These are phyloP conservation scores for Nemotelus pantherinus DNA, from an alignment of 2,888 invertebrate species.

Conservation along the genomic window DNA sequence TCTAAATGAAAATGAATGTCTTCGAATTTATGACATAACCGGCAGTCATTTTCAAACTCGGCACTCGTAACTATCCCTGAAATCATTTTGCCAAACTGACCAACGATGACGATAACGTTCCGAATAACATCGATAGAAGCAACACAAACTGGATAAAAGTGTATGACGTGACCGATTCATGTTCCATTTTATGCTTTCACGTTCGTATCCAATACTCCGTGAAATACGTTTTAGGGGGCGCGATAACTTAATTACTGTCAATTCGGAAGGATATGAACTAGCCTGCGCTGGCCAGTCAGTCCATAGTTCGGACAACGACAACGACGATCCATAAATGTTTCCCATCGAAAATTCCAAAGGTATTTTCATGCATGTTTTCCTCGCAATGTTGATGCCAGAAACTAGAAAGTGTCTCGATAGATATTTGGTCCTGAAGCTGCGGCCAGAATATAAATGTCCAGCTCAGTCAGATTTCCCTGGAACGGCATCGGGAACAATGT, in stretches of 20 bases:
- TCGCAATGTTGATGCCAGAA: not conserved
- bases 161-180: constrained; percentile 36
- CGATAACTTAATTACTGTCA: constrained; percentile 47
- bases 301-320: not conserved
- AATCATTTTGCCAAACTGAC: constrained; percentile 2
- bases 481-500: no score
- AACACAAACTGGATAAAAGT: not conserved
- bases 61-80: not conserved
- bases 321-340: not conserved
- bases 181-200: constrained; percentile 39
- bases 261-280: constrained; percentile 40
- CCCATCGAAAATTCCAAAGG: constrained; percentile 20
- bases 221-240: constrained; percentile 43
- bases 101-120: not conserved
- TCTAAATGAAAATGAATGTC: not conserved
- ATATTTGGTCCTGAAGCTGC: not conserved
- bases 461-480: no score
- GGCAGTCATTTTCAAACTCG: not conserved
- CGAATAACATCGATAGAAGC: not conserved
- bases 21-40: not conserved
- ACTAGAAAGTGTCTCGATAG: not conserved
- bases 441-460: constrained; percentile 14
- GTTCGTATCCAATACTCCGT: constrained; percentile 42
- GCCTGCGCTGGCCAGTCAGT: constrained; percentile 15
- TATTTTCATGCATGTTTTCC: constrained; percentile 36